A percentile compares a stretch with the other conserved stretches of the same genome.
phyloP scores from a whole-genome alignment of 2,888 invertebrate species.

The Ochropleura plecta region DNA sequence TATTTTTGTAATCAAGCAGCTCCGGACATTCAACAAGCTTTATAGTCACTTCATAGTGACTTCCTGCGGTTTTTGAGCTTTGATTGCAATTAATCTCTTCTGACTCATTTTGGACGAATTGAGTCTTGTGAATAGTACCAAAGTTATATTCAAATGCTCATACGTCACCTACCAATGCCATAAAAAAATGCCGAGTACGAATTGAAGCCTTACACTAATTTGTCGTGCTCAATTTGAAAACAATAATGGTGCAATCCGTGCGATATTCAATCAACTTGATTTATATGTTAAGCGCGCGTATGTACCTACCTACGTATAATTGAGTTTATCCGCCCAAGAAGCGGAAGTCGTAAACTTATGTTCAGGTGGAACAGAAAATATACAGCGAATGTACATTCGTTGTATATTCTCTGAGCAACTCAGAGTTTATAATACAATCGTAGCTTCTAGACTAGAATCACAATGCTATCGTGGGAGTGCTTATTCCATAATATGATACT shows the following conservation, averaged over 20 bases:
- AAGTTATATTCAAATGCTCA: conserved; percentile 67
- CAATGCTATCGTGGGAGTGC: neutral
- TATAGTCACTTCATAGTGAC: conserved; percentile 29
- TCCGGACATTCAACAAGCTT: conserved; percentile 21
- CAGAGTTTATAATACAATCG: neutral
- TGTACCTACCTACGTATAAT: conserved; percentile 18
- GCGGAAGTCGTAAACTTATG: conserved; percentile 16
- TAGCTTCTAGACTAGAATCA: neutral
- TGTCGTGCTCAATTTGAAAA: conserved; percentile 45
- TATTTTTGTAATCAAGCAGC: conserved; percentile 1
- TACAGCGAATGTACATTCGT: neutral
- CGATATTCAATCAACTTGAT: conserved; percentile 24
- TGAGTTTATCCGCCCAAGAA: conserved; percentile 31
- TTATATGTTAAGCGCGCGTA: conserved; percentile 34
- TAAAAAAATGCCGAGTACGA: conserved; percentile 53
- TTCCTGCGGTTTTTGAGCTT: conserved; percentile 35
- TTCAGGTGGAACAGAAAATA: conserved; percentile 16
- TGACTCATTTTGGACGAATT: conserved; percentile 61
- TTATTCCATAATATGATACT: conserved; percentile 14
- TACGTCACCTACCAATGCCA: conserved; percentile 61
- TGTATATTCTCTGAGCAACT: neutral
- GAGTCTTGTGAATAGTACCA: conserved; percentile 51
- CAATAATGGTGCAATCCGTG: conserved; percentile 33
- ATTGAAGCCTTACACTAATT: conserved; percentile 51
- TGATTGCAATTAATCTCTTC: conserved; percentile 56